Base-by-base conservation (phyloP, 37 sponge, comb jelly and placozoan genomes). In the Cliona cf. orientalis region DNA sequence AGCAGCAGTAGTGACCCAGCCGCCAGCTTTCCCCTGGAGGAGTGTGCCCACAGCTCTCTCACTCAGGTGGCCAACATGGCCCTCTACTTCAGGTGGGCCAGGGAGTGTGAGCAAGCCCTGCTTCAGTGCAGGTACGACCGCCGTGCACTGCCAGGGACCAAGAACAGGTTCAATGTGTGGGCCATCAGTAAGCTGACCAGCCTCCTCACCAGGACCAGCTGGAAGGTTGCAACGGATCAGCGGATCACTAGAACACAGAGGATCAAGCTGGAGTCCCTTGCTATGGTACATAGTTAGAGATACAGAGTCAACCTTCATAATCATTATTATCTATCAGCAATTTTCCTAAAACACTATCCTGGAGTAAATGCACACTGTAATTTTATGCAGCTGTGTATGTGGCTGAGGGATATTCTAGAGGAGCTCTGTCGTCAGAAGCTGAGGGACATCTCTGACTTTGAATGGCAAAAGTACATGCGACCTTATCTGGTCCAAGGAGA, bases 361-460 rank as follows among this genome's bases (percentile, higher is more conserved):
- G 41, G 35, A 38, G 5, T 6, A 68, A 21, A 40, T 25, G 35
- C 69, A 68, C 37, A 38, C 33, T 68, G 69, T 22, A 26, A 36
- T 73, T 12, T 55, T 6, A 3, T 68, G 1, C 41, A 89, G 94
- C 53, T 89, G 14, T 70, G 87, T 33, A 35, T 91, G 49, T 92
- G 87, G 85, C 58, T 96, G 67, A 68, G 95, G 23, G 97, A 96
- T 56, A 78, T 92, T 22, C 35, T 66, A 58, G 89, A 96, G 57
- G 91, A 94, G 25, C 66, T 96, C 35, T 91, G 88, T 76, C 86
- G 81, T 28, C 60, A 73, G 12, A 96, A 91, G 42, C 76, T 93
- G 3, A 78, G 80, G 36, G 91, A 90, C n/a, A 39, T 78, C 33
- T 58, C 67, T 37, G 97, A 96, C 68, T 96, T 96, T 88, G 97